These are phyloP conservation scores for Hypotaenidia philippensis DNA, from an alignment of 2,797 vertebrate species.

Conservation along the genomic window DNA sequence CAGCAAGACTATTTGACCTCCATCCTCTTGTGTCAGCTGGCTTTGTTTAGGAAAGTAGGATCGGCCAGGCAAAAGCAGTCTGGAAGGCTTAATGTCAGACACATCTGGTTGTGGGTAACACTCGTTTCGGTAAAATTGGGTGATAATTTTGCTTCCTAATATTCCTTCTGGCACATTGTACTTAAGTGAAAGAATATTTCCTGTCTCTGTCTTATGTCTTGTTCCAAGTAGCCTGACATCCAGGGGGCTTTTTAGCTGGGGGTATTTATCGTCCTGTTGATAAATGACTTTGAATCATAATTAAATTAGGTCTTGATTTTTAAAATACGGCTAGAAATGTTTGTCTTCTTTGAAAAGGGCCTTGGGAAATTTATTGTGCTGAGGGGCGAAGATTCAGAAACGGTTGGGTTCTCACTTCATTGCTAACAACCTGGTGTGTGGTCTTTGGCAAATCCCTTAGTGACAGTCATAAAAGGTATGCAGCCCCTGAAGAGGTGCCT, in stretches of 20 bases:
- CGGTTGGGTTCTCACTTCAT: neutral
- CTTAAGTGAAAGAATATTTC: neutral
- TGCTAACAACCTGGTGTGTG: conserved; percentile 31
- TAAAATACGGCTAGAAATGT: neutral
- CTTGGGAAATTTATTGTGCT: neutral
- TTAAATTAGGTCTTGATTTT: neutral
- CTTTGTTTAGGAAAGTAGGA: conserved; percentile 16
- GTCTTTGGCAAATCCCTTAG: conserved; percentile 43
- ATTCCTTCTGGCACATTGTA: neutral
- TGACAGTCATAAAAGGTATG: conserved; percentile 13
- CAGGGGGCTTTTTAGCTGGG: neutral
- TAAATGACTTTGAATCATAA: neutral
- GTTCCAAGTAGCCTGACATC: neutral
- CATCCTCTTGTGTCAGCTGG: neutral
- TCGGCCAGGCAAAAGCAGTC: neutral
- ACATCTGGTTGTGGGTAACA: neutral
- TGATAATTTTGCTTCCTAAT: neutral
- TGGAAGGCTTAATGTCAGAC: neutral
- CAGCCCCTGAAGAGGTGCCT: neutral
- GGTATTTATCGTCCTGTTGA: neutral
- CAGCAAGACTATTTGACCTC: neutral
- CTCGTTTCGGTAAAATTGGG: neutral
- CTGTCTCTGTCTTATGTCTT: neutral
- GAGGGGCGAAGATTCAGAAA: neutral
- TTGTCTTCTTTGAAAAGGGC: neutral